Conservation (phyloP, 2,113 vertebrate genomes). For the Erythrocercus mccallii region DNA sequence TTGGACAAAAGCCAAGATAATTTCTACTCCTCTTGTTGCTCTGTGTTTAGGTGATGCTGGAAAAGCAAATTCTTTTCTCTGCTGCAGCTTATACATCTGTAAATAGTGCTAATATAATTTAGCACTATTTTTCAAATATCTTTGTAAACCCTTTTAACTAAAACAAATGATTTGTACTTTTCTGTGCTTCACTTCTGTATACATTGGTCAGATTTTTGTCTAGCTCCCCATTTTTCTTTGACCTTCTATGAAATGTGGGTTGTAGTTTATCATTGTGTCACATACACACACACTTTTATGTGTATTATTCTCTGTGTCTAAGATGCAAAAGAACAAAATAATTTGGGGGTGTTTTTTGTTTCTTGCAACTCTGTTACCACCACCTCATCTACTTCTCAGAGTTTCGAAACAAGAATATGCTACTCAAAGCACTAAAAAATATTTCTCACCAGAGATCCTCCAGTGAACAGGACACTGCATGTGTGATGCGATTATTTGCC, state of each 20-base stretch:
- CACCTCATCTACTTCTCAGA: slow-evolving; percentile 57
- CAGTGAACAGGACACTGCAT: background rate
- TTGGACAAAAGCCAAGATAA: background rate
- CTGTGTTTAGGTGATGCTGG: background rate
- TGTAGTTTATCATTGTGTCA: background rate
- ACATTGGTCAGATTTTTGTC: background rate
- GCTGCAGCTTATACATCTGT: background rate
- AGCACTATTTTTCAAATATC: background rate
- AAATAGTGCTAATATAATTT: background rate
- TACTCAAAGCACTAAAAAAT: slow-evolving; percentile 17
- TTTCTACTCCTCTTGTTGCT: background rate
- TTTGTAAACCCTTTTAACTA: background rate
- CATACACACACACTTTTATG: background rate
- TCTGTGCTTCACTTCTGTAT: background rate
- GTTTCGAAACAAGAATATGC: background rate
- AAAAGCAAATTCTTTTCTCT: background rate
- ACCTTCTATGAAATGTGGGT: background rate
- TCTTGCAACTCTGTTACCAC: background rate
- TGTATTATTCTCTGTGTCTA: background rate
- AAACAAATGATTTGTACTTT: background rate
- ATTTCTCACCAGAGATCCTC: slow-evolving; percentile 4
- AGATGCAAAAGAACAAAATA: background rate
- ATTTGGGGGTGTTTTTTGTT: background rate
- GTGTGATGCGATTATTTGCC: slow-evolving; percentile 55
- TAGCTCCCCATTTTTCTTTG: background rate